Evolutionary conservation across 2,888 invertebrate genomes (phyloP), one percentile per base, ranked within the genome.

Genomic region (Axea sp.): DNA sequence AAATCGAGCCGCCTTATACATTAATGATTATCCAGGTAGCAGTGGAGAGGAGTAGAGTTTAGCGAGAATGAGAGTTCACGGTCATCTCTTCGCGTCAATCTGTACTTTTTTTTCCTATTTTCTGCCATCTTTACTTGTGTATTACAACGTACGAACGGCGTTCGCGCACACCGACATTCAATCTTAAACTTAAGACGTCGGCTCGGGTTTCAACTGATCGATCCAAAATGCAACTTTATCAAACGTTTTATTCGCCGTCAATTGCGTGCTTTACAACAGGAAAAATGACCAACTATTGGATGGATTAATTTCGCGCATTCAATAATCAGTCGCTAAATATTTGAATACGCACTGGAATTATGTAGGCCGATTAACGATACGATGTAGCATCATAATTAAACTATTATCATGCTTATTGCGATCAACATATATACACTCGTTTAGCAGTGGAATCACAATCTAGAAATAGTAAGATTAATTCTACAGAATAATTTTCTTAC

Each of bases 21-120:
- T 6, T 22, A 33, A 49, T 57, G n/a, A 62, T 60, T 60, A 62
- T 55, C 53, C 60, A 53, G 30, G 33, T 64, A 74, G 65, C 43
- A 65, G 43, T 51, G 57, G 41, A 60, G 51, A 60, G 33, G 31
- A 37, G 57, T 41, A 71, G 51, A 64, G 55, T 72, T 62, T 62
- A 72, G 47, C 51, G 39, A 60, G 45, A 45, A 65, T 60, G 59
- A 69, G 65, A 73, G 65, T 73, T 76, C 69, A 69, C 51, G 69
- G 68, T 60, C 73, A 53, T 43, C 64, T 60, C 43, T 53, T 47
- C 51, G 41, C 57, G 67, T 68, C 64, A 51, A 68, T 57, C 24
- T 24, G 47, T 35, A 47, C 53, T 51, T 68, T 53, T 75, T 73
- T 47, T 47, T 67, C 35, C 43, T 51, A 65, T 53, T 59, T 59